A percentile compares a stretch with the other conserved stretches of the same genome.
Evolutionary conservation across 2,113 vertebrate species (phyloP).

Genomic region (Myrmophylax atrothorax): DNA sequence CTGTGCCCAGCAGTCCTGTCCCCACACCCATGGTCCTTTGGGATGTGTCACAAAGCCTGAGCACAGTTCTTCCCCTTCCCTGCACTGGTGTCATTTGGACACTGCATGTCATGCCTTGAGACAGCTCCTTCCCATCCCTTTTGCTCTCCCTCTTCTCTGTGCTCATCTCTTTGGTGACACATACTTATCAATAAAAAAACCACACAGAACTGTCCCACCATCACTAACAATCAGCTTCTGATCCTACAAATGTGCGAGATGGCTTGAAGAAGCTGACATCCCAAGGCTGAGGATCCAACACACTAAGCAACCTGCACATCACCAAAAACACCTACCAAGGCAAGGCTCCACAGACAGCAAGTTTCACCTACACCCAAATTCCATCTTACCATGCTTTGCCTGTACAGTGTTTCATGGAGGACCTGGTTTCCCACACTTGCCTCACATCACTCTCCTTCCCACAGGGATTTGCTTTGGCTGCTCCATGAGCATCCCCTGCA

Average conservation of each 20-base stretch:
- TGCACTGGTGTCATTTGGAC: rapidly evolving
- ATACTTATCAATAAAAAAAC: neutral
- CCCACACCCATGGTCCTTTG: too few relatives aligned
- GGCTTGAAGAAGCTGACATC: rapidly evolving
- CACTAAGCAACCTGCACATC: neutral
- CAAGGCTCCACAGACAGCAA: neutral
- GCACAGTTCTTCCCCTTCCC: neutral
- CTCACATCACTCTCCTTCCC: neutral
- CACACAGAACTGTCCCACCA: neutral
- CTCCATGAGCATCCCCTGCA: neutral
- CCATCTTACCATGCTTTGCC: rapidly evolving
- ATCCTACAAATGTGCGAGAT: rapidly evolving
- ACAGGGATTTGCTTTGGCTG: rapidly evolving
- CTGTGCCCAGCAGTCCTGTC: neutral
- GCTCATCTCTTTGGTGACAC: neutral
- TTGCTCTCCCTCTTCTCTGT: rapidly evolving
- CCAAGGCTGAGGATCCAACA: neutral
- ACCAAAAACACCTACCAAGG: neutral
- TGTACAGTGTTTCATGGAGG: rapidly evolving
- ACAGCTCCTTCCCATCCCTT: neutral
- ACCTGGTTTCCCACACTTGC: neutral
- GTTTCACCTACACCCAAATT: neutral
- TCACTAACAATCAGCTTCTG: neutral
- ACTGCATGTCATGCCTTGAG: neutral
- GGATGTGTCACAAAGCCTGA: neutral